A percentile compares a stretch with the other conserved stretches of the same genome.
Evolutionary conservation across 2,797 vertebrate species (phyloP).

Genomic region (Phoebastria nigripes): DNA sequence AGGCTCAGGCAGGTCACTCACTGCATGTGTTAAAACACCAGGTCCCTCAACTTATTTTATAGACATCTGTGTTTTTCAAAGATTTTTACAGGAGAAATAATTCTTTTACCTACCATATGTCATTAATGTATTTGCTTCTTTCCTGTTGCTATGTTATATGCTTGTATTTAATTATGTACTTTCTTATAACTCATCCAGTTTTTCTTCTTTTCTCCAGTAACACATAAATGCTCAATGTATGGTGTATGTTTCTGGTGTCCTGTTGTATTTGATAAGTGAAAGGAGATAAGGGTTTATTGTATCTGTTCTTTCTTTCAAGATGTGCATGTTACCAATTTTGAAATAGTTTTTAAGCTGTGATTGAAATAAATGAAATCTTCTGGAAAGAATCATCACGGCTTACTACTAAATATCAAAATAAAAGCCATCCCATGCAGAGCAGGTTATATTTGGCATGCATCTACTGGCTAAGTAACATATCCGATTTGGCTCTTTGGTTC

Average conservation of each 20-base stretch:
- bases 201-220: not conserved
- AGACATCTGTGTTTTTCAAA: not conserved
- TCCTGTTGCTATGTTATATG: conserved; percentile 2
- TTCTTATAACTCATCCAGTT: conserved; percentile 17
- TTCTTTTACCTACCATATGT: not conserved
- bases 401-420: conserved; percentile 29
- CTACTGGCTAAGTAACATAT: conserved; percentile 18
- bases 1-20: not conserved
- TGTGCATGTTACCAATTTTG: not conserved
- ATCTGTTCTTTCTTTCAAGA: not conserved
- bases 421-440: conserved; percentile 21
- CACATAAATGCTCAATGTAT: conserved; percentile 13
- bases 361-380: conserved; percentile 35
- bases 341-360: not conserved
- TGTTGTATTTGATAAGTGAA: conserved; percentile 12
- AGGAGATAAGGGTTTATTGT: conserved; percentile 52
- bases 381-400: conserved; percentile 22
- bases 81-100: not conserved
- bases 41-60: not conserved
- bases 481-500: conserved; percentile 18
- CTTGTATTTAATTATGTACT: conserved; percentile 25
- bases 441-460: conserved; percentile 27
- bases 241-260: not conserved
- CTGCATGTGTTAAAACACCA: not conserved
- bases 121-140: conserved; percentile 20